Evolutionary conservation across 2,113 vertebrate genomes (phyloP), one percentile per base, ranked within the genome.

Genomic region (cat (Felis catus)): DNA sequence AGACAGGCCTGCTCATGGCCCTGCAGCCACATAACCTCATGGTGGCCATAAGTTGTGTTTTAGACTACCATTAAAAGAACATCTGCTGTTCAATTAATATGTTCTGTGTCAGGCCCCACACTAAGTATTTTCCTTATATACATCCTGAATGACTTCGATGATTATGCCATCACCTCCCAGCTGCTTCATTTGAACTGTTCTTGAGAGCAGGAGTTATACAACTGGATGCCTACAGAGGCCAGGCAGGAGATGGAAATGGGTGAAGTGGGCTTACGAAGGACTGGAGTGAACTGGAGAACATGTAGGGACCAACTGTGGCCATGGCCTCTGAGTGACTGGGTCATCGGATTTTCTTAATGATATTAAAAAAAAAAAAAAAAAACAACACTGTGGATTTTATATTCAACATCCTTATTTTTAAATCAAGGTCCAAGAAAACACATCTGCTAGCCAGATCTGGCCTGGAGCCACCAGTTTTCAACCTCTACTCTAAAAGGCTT

Each of bases 391-490:
- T 45, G 48, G 65, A 71, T 80, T 95, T 95, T 76, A 89, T 71
- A 94, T 66, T 76, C 51, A 81, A 31, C 10, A 0, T 29, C 16
- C 33, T 81, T 4, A 66, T 53, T 91, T 94, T 85, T 53, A 91
- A 81, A 58, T 58, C 91, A 94, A 85, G 33, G n/a, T 89, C 33
- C 68, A 82, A 91, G 86, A 53, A 94, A 96, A 94, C 61, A 89
- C 16, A 78, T 66, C 8, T 31, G 48, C 45, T 41, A 27, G 55
- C 15, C 16, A 85, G 33, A 78, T 78, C 45, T 68, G 73, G 58
- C 68, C 68, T 15, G 7, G 36, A 61, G 41, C 41, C 39, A 87
- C 3, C 39, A 9, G 53, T 55, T 39, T 74, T 45, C 65, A 91
- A 33, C 36, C 53, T 84, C 36, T 82, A 2, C 27, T 83, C 68